Percentiles rank a stretch among this genome's conserved stretches.
Conservation (phyloP, 2,113 vertebrate genomes). For the Tyrannus savana region DNA sequence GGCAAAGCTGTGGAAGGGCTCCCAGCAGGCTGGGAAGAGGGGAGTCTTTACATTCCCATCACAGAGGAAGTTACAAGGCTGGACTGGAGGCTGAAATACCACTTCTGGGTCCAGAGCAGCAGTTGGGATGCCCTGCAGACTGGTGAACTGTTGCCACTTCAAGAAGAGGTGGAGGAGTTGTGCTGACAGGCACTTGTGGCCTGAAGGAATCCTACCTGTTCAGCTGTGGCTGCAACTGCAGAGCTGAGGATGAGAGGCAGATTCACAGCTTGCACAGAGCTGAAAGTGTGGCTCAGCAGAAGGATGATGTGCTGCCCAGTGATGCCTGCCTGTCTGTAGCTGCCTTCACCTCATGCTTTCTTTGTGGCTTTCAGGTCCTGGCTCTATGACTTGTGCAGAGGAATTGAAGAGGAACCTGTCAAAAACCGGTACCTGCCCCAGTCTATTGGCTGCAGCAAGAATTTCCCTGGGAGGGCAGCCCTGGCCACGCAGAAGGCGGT, state of each 20-base stretch:
- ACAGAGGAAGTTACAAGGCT: background rate
- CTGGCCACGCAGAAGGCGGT: slow-evolving; percentile 88
- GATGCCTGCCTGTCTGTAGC: background rate
- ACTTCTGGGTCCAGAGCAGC: background rate
- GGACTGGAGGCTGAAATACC: background rate
- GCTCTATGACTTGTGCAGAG: slow-evolving; percentile 92
- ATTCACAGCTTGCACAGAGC: background rate
- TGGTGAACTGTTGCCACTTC: background rate
- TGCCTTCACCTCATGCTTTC: background rate
- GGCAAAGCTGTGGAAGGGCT: background rate
- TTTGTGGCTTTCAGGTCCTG: slow-evolving; percentile 80
- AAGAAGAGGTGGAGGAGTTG: background rate
- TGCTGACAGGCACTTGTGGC: background rate
- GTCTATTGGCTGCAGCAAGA: slow-evolving; percentile 96
- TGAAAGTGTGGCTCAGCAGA: background rate
- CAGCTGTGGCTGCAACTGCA: background rate
- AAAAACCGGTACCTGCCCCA: slow-evolving; percentile 90
- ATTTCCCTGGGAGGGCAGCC: slow-evolving; percentile 87
- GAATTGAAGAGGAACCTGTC: slow-evolving; percentile 93
- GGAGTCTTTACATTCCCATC: background rate
- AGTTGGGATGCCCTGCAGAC: background rate
- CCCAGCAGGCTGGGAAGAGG: background rate
- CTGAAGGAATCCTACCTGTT: background rate
- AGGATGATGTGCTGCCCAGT: background rate
- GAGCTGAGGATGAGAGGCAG: background rate